Evolutionary conservation across 2,888 invertebrate genomes (phyloP).

Genomic region (Protula sp.): DNA sequence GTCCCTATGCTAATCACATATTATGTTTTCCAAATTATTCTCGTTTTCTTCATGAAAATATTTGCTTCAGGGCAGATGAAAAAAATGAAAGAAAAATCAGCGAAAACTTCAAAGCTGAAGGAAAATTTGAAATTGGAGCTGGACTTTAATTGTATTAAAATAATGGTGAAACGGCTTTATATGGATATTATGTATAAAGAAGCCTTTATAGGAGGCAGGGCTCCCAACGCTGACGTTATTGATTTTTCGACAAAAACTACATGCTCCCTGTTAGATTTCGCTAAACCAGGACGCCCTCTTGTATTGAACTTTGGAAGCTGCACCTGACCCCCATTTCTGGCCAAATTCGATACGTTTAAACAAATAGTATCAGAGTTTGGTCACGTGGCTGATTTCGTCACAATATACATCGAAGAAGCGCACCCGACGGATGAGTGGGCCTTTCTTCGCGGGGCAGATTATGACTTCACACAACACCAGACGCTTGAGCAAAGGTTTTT

Average conservation of each 20-base stretch:
- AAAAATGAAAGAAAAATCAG: no score
- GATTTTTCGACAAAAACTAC: background rate
- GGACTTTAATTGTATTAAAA: no score
- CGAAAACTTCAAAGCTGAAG: no score
- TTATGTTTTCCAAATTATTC: no score
- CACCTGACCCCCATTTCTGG: slow-evolving; percentile 38
- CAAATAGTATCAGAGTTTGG: slow-evolving; percentile 28
- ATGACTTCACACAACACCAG: slow-evolving; percentile 25
- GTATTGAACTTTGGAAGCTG: slow-evolving; percentile 42
- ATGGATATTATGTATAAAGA: background rate
- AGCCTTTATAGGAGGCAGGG: background rate
- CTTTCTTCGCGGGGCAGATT: slow-evolving; percentile 26
- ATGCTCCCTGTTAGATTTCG: slow-evolving; percentile 3
- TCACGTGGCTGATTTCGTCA: slow-evolving; percentile 30
- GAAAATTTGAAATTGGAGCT: no score
- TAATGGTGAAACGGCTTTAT: background rate
- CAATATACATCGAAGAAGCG: slow-evolving; percentile 38
- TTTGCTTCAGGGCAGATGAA: no score
- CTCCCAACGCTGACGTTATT: background rate
- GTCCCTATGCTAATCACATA: no score
- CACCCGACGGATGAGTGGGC: slow-evolving; percentile 37
- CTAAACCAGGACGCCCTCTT: slow-evolving; percentile 27
- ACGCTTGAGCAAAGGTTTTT: slow-evolving; percentile 21
- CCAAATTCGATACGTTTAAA: slow-evolving; percentile 27
- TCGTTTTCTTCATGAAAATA: no score